phyloP scores from a whole-genome alignment of 2,888 invertebrate species.

The Melipona beecheii region DNA sequence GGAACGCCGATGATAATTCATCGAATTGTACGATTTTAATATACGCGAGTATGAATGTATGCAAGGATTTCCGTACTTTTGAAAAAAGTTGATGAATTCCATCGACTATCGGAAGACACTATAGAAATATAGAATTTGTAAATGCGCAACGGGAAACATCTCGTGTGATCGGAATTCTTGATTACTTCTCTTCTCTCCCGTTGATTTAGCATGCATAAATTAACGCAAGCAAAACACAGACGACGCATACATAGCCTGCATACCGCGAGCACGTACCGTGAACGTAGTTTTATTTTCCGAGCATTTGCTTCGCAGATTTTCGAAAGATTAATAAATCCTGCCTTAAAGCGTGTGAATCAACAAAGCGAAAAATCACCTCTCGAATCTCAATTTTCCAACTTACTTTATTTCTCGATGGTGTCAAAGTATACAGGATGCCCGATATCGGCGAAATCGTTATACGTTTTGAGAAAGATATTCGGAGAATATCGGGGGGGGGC shows the following conservation, averaged over 20 bases:
- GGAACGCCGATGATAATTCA: neutral
- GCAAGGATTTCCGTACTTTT: neutral
- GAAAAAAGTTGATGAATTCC: neutral
- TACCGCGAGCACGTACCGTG: neutral
- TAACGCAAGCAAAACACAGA: slow-evolving; percentile 50
- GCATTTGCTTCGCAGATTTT: slow-evolving; percentile 60
- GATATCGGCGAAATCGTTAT: neutral
- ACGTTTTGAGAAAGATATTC: neutral
- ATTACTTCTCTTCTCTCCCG: slow-evolving; percentile 71
- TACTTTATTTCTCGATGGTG: too few species aligned
- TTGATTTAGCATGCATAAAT: slow-evolving; percentile 52
- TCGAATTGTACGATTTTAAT: neutral
- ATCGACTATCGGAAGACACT: slow-evolving; percentile 22
- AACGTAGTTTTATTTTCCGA: slow-evolving; percentile 27
- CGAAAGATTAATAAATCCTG: slow-evolving; percentile 61
- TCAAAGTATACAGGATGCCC: too few species aligned
- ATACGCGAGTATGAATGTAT: neutral
- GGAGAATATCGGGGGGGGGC: too few species aligned
- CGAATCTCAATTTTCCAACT: too few species aligned
- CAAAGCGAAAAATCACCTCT: too few species aligned
- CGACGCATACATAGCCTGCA: neutral
- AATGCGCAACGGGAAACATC: slow-evolving; percentile 26
- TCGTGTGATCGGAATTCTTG: slow-evolving; percentile 62
- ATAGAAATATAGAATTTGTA: slow-evolving; percentile 38
- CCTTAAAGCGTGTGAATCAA: slow-evolving; percentile 21